These are phyloP conservation scores for Nemopilema nomurai DNA, from an alignment of 30 jellyfish, hydroid and myxozoan species.

Conservation along the genomic window DNA sequence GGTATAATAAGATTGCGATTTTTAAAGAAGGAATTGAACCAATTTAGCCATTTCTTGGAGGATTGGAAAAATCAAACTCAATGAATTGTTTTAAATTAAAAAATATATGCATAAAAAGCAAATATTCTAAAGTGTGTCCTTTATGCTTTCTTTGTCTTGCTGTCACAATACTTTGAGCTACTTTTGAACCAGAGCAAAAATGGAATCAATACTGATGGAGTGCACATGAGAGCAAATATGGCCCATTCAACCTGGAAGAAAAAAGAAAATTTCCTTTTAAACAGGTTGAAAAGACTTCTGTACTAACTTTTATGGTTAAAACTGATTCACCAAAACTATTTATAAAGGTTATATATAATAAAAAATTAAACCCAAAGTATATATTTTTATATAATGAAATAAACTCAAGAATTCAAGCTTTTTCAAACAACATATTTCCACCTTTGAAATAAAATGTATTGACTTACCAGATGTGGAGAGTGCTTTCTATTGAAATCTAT, in stretches of 20 bases:
- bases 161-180: constrained; percentile 77
- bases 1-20: too few species aligned
- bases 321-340: too few species aligned
- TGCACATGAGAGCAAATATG: constrained; percentile 88
- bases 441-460: too few species aligned
- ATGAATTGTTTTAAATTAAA: background rate
- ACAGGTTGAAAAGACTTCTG: background rate
- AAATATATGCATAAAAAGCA: constrained; percentile 7
- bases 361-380: too few species aligned
- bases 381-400: too few species aligned
- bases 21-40: too few species aligned
- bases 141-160: constrained; percentile 83
- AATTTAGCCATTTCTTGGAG: background rate
- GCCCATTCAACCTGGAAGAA: constrained; percentile 93
- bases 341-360: too few species aligned
- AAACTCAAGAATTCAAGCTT: background rate
- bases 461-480: constrained; percentile 94
- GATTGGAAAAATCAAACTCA: background rate
- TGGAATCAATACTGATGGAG: constrained; percentile 92
- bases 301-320: too few species aligned
- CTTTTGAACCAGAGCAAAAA: constrained; percentile 90
- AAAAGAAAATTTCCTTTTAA: background rate
- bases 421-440: too few species aligned
- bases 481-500: constrained; percentile 90
- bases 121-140: background rate